Conservation (phyloP, 2,797 vertebrate genomes). For the Manis pentadactyla region DNA sequence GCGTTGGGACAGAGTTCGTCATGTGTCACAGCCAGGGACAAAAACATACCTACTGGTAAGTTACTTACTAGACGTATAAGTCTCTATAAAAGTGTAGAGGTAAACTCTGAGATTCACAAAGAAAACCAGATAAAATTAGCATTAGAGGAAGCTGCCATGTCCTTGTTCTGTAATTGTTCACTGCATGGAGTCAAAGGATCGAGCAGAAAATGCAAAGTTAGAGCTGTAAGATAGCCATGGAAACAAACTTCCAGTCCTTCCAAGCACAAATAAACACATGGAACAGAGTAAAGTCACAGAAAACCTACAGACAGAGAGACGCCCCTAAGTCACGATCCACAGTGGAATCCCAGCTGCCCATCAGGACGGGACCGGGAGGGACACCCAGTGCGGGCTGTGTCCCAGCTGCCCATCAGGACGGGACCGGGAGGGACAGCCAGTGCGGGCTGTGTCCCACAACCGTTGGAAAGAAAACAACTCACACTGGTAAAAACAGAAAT, state of each 20-base stretch:
- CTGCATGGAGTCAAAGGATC: accelerated
- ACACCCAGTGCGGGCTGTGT: not conserved
- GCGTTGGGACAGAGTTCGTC: not conserved
- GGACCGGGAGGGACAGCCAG: not conserved
- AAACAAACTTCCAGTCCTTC: not conserved
- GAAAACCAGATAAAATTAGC: not conserved
- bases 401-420: not conserved
- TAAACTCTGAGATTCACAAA: not conserved
- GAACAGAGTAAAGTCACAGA: not conserved
- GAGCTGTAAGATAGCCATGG: accelerated
- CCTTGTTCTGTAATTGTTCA: accelerated
- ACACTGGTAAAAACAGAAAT: not conserved
- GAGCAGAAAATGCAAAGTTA: accelerated
- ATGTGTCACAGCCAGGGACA: not conserved
- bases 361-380: not conserved
- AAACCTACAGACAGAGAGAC: accelerated
- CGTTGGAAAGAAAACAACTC: not conserved
- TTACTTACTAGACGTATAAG: accelerated
- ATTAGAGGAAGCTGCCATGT: accelerated
- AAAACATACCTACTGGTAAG: not conserved
- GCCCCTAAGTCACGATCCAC: accelerated
- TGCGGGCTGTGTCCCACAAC: not conserved
- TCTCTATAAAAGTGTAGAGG: not conserved
- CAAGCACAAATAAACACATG: not conserved
- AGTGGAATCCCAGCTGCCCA: no score